These are phyloP conservation scores for Netelia melanura DNA, from an alignment of 2,888 invertebrate genomes.

Conservation along the genomic window DNA sequence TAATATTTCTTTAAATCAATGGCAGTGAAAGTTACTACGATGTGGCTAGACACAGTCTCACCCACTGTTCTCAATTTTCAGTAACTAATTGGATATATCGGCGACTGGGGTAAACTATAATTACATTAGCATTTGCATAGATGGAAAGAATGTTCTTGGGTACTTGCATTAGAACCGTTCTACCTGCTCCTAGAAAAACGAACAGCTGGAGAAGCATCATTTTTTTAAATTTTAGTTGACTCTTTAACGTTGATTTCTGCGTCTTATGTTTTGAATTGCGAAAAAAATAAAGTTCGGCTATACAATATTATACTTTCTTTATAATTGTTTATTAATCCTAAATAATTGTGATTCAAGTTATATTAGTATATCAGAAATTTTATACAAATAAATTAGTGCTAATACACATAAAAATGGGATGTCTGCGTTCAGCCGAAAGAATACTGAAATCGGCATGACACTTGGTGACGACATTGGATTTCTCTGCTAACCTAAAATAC, in stretches of 20 bases:
- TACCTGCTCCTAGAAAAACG: not conserved
- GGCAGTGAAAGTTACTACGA: constrained; percentile 81
- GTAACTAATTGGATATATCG: constrained; percentile 82
- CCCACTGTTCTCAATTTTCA: constrained; percentile 82
- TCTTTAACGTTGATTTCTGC: not conserved
- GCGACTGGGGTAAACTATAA: constrained; percentile 82
- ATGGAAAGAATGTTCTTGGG: constrained; percentile 27
- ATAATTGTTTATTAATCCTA: too few species aligned
- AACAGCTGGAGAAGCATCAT: not conserved
- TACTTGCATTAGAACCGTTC: constrained; percentile 10
- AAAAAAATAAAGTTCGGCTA: not conserved
- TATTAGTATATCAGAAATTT: not conserved
- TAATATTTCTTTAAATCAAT: constrained; percentile 73
- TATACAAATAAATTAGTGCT: not conserved
- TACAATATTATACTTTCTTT: not conserved
- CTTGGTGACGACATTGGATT: not conserved
- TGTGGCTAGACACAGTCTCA: constrained; percentile 78
- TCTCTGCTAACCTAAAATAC: constrained; percentile 50
- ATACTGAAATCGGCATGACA: not conserved
- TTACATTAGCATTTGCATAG: constrained; percentile 79
- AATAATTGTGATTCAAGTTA: too few species aligned
- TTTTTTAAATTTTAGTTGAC: not conserved
- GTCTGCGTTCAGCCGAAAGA: not conserved
- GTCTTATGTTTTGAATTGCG: not conserved
- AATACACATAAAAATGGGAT: not conserved